A percentile compares a stretch with the other conserved stretches of the same genome.
These are phyloP conservation scores for Andricus curvator DNA, from an alignment of 2,888 invertebrate genomes.

Conservation along the genomic window DNA sequence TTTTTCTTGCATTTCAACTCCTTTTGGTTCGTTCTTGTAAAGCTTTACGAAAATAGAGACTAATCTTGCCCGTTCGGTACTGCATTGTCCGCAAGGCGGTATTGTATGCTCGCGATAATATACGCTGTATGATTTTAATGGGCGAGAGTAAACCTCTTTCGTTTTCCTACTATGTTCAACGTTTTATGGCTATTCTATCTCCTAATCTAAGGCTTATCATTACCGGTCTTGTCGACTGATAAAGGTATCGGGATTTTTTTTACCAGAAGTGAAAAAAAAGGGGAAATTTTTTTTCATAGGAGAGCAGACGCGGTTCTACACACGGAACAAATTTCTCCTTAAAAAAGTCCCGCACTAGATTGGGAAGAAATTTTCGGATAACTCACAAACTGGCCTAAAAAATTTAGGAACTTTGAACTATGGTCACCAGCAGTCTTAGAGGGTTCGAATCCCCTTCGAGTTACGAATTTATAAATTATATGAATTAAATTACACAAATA, in stretches of 20 bases:
- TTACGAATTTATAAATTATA: too few species aligned
- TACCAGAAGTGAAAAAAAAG: not conserved
- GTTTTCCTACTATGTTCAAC: slow-evolving; percentile 49
- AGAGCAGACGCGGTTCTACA: too few species aligned
- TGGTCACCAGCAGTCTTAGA: too few species aligned
- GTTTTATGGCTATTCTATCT: slow-evolving; percentile 12
- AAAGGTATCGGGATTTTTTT: not conserved
- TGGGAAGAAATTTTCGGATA: too few species aligned
- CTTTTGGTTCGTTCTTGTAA: slow-evolving; percentile 49
- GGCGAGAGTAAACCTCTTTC: slow-evolving; percentile 54
- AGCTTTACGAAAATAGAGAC: slow-evolving; percentile 60
- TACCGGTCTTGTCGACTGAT: not conserved
- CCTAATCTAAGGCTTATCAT: not conserved
- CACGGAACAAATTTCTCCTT: too few species aligned
- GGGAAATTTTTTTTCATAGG: not conserved
- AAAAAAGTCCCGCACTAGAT: too few species aligned
- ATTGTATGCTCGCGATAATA: slow-evolving; percentile 62
- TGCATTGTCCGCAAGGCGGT: slow-evolving; percentile 64
- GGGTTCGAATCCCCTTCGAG: too few species aligned
- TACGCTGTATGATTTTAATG: slow-evolving; percentile 68
- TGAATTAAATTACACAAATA: too few species aligned
- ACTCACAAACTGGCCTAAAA: too few species aligned
- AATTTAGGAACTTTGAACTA: too few species aligned
- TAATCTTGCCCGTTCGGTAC: slow-evolving; percentile 67
- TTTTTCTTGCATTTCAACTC: slow-evolving; percentile 45